phyloP scores from a whole-genome alignment of 2,797 vertebrate species.

The Pseudomugil tenellus region DNA sequence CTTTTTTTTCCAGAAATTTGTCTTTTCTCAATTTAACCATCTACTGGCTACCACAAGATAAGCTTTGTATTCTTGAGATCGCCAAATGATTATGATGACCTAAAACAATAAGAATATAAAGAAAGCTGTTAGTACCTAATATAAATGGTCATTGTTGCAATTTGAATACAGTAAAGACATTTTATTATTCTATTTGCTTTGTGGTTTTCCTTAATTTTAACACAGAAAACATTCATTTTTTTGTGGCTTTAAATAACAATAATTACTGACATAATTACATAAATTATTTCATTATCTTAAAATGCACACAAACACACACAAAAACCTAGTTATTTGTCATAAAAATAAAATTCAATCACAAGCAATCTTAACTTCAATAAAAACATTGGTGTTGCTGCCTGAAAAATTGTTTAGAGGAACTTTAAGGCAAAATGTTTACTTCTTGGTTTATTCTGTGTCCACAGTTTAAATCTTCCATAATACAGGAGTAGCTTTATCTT shows the following conservation, averaged over 20 bases:
- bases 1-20: neutral
- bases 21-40: neutral
- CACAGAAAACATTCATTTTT: too few species aligned
- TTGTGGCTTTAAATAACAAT: too few species aligned
- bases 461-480: constrained; percentile 78
- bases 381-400: neutral
- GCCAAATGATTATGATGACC: neutral
- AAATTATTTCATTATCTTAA: neutral
- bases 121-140: neutral
- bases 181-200: too few species aligned
- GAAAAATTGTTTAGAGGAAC: constrained; percentile 23
- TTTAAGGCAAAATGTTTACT: constrained; percentile 49
- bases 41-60: neutral
- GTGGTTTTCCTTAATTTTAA: too few species aligned
- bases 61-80: neutral
- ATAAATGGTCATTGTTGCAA: too few species aligned
- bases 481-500: constrained; percentile 77
- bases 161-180: too few species aligned
- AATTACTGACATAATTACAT: too few species aligned
- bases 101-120: neutral
- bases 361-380: too few species aligned
- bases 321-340: neutral
- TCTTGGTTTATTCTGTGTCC: constrained; percentile 82
- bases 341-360: too few species aligned
- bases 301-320: too few species aligned